Evolutionary conservation across 2,888 invertebrate genomes (phyloP), one percentile per base, ranked within the genome.

Genomic region (Aricia artaxerxes): DNA sequence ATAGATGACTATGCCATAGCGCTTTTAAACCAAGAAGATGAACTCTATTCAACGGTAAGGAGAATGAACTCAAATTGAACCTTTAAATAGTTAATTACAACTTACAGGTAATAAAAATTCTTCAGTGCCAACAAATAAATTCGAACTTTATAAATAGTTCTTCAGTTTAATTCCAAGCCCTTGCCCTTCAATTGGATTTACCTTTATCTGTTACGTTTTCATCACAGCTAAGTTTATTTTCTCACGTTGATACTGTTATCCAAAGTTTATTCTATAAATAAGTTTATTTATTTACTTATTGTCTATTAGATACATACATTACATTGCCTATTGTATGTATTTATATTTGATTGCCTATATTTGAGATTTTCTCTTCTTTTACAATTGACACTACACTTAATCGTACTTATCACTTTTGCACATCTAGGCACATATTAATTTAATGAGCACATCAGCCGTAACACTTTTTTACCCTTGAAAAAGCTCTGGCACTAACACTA

Each of bases 141-240:
- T 13, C 35, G 4, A 57, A n/a, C 6, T 76, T 76, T 53, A 76
- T 44, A 75, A 73, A 73, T 73, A 73, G 24, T 6, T 11, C 24
- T 44, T n/a, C 40, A 44, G 57, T 57, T 53, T 53, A 76, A 53
- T 16, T 53, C 16, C 6, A 44, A 73, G 57, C 57, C 76, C 76
- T 76, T 76, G 76, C 76, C 76, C 76, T 76, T 76, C 76, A 31
- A 76, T 76, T 24, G 35, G 16, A 76, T 76, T 76, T 24, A 75
- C 13, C 75, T 3, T 75, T 53, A 75, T 76, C 76, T 76, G 76
- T 35, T 76, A 76, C 76, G 57, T 57, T 53, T 76, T 57, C 57
- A 76, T 76, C 76, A 76, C 76, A 76, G 76, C 16, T 76, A 57
- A 75, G 76, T 76, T 53, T 76, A 57, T 57, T 76, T 76, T 76